These are phyloP conservation scores for Hucho hucho DNA, from an alignment of 2,113 vertebrate species.

Conservation along the genomic window DNA sequence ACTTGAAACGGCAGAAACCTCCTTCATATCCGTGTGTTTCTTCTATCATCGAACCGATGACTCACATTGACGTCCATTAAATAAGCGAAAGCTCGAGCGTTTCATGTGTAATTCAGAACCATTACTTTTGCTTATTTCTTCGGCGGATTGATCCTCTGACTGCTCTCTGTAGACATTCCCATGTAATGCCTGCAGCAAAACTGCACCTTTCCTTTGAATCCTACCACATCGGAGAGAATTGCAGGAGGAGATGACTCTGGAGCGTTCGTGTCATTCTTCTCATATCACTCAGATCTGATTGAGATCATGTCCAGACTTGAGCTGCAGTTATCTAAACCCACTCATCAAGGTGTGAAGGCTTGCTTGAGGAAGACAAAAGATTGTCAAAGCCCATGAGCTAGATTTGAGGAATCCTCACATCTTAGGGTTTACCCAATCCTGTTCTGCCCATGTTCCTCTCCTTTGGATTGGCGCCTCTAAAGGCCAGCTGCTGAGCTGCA, in stretches of 20 bases:
- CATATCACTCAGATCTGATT: background rate
- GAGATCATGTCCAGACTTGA: slow-evolving; percentile 6
- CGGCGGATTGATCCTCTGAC: no score
- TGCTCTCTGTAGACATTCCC: background rate
- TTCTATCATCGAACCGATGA: background rate
- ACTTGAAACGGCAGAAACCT: background rate
- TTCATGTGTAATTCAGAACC: background rate
- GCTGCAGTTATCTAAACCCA: background rate
- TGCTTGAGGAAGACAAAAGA: background rate
- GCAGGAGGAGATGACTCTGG: background rate
- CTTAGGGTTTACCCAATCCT: background rate
- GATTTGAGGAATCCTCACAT: background rate
- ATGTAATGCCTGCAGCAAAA: background rate
- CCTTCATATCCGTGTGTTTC: background rate
- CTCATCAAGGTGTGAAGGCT: background rate
- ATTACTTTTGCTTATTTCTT: background rate
- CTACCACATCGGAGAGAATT: background rate
- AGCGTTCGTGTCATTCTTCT: background rate
- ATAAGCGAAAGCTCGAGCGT: background rate
- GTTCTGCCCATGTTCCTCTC: background rate
- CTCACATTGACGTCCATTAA: background rate
- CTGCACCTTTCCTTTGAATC: background rate
- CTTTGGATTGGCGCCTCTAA: background rate
- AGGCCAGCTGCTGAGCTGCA: background rate
- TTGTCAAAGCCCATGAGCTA: background rate